Base-by-base conservation (phyloP, 2,113 vertebrate species). In the Chaetura pelagica region DNA sequence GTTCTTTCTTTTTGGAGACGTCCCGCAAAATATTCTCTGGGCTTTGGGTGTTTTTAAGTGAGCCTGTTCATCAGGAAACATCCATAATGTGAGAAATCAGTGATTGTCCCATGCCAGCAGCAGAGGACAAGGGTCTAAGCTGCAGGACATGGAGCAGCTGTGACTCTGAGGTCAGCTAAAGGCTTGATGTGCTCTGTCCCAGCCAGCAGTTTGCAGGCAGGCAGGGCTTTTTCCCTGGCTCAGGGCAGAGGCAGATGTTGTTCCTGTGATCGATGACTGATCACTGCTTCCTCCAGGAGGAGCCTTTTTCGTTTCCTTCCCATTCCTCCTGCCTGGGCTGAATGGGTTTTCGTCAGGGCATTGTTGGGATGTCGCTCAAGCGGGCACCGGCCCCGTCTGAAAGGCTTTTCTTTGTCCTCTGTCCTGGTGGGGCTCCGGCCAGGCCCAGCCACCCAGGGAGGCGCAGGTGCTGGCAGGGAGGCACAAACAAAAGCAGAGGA, bases 371-470 rank as follows among this genome's bases (percentile, higher is more conserved):
- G 85, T 94, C 75, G 32, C 91, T 94, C 84, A 90, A 10, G 69
- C 72, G 0, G 91, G 58, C 91, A 67, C 74, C 2, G 4, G 35
- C 77, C 69, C 67, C 1, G 0, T 57, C 86, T 88, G 74, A 92
- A 93, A 91, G 61, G 73, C 59, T 90, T 93, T 88, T 54, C 93
- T 96, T 96, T 93, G 89, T 97, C 77, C 7, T 0, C 26, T 90
- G 75, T 82, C 84, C 86, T 90, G 86, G 52, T 14, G 42, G 83
- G 91, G 75, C 95, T 97, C 66, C 2, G 15, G 93, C 89, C 76
- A 79, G 76, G 55, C 74, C 85, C 77, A 92, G 77, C 92, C 96
- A 92, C 91, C 93, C 95, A 91, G 79, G 81, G 67, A 96, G 96
- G 81, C 89, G 93, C 84, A 94, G 88, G 93, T 93, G 91, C 79